Percentiles rank a stretch among this genome's conserved stretches.
Evolutionary conservation across 2,888 invertebrate genomes (phyloP).

Genomic region (Neoitamus cyanurus): DNA sequence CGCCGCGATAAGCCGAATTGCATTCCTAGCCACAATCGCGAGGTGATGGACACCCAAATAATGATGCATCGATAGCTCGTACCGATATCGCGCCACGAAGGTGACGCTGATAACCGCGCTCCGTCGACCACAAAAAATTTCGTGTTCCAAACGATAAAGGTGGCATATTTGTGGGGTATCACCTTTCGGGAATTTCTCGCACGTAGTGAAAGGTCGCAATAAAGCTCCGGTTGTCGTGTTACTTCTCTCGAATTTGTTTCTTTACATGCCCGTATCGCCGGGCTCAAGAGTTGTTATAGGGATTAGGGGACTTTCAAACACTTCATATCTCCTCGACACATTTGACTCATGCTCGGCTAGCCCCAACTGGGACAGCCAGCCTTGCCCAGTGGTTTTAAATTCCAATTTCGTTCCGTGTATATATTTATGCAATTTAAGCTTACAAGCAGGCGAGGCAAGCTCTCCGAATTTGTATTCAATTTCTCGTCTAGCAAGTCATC

Average conservation of each 20-base stretch:
- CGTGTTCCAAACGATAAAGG: background rate
- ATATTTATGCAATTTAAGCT: background rate
- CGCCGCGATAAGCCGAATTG: background rate
- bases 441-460: background rate
- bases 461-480: background rate
- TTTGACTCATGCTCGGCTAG: background rate
- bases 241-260: background rate
- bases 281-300: background rate
- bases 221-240: background rate
- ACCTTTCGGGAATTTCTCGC: background rate
- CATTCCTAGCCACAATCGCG: constrained; percentile 8
- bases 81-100: background rate
- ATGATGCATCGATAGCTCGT: constrained; percentile 6
- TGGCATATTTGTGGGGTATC: background rate
- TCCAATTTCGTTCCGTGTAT: constrained; percentile 1
- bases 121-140: background rate
- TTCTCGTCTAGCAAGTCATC: background rate
- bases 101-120: background rate
- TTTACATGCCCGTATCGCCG: background rate
- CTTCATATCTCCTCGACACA: background rate
- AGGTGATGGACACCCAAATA: constrained; percentile 12
- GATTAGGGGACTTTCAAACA: background rate
- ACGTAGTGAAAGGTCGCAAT: background rate
- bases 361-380: background rate
- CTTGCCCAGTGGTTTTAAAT: background rate